Percentiles rank a stretch among this genome's conserved stretches.
Conservation (phyloP, 1,140 invertebrate genomes). For the Zaprionus inermis region DNA sequence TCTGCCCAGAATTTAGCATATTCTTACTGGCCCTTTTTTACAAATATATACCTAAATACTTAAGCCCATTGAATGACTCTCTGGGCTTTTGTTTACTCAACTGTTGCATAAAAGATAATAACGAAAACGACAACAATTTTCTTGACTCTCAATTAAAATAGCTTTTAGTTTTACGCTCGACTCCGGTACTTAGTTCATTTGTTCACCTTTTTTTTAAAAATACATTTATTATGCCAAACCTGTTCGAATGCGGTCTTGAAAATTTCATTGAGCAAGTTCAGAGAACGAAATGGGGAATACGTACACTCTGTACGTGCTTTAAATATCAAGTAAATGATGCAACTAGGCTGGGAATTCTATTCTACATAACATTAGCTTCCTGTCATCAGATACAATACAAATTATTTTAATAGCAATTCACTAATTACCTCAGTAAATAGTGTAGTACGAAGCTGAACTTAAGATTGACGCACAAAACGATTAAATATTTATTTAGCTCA, state of each 20-base stretch:
- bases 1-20: too few relatives aligned
- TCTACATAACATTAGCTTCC: constrained; percentile 12
- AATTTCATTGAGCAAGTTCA: constrained; percentile 57
- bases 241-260: constrained; percentile 59
- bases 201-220: background rate
- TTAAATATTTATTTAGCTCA: constrained; percentile 19
- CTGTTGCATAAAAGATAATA: constrained; percentile 3
- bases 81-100: constrained; percentile 4
- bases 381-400: background rate
- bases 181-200: constrained; percentile 14
- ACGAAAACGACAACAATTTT: constrained; percentile 9
- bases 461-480: constrained; percentile 7
- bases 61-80: background rate
- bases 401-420: background rate
- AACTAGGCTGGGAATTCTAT: constrained; percentile 7
- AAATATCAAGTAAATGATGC: constrained; percentile 43
- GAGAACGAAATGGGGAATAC: constrained; percentile 41
- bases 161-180: background rate
- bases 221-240: constrained; percentile 51
- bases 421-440: constrained; percentile 1
- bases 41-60: background rate
- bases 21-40: background rate
- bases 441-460: background rate
- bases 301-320: constrained; percentile 41
- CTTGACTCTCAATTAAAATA: constrained; percentile 2